These are phyloP conservation scores for Sphaerolaimus hirsutus DNA, from an alignment of 2,888 invertebrate genomes.

Conservation along the genomic window DNA sequence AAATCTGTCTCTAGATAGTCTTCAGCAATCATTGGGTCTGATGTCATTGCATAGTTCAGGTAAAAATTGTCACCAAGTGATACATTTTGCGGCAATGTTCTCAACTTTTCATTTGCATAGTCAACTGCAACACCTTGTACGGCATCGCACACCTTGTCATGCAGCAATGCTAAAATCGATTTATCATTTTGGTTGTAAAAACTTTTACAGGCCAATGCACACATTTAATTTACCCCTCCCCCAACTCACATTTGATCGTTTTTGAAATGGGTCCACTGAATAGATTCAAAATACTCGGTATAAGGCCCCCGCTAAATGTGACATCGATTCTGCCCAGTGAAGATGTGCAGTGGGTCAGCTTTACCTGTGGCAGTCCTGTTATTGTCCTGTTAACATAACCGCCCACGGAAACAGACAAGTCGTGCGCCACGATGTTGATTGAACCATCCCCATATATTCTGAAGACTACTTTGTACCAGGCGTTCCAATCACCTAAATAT, in stretches of 20 bases:
- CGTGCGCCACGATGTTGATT: neutral
- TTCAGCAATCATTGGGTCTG: neutral
- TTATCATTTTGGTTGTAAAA: no score
- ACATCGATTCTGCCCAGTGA: no score
- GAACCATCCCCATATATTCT: neutral
- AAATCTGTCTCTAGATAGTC: neutral
- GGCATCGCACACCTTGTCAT: neutral
- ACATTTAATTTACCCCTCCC: no score
- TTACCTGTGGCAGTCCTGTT: neutral
- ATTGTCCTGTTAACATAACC: neutral
- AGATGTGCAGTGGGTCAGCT: no score
- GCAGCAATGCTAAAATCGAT: no score
- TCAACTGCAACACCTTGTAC: neutral
- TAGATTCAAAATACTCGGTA: no score
- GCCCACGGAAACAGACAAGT: neutral
- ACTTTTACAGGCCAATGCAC: no score
- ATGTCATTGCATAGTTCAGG: neutral
- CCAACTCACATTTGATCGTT: no score
- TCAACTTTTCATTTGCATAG: slow-evolving; percentile 1
- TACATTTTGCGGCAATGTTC: neutral
- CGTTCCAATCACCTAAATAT: neutral
- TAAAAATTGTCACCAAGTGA: neutral
- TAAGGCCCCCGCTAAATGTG: no score
- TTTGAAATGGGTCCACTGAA: no score
- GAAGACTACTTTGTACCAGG: neutral